Base-by-base conservation (phyloP, 2,113 vertebrate genomes). In the Redunca redunca region DNA sequence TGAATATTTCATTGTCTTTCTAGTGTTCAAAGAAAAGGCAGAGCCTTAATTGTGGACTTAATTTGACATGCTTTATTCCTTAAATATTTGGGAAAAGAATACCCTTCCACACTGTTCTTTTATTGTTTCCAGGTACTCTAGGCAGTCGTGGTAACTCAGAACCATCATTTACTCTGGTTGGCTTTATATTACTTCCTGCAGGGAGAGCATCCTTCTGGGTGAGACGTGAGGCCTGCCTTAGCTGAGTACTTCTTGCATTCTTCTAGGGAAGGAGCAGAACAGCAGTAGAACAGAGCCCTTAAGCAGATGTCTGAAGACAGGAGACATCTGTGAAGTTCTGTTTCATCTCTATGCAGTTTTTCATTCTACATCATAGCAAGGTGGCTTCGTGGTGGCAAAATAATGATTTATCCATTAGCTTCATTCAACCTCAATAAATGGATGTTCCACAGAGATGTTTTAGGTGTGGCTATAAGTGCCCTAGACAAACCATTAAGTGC, bases 1-100 rank as follows among this genome's bases (percentile, higher is more conserved):
- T 90, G 33, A 90, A 88, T 96, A 71, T 95, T 95, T 97, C 40
- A 43, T 92, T 94, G 53, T 80, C 12, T 78, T 88, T 93, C 74
- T 94, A 50, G 11, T 88, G 89, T 30, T 87, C 28, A 91, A 93
- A 80, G 67, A 80, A 80, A 85, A 93, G n/a, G 7, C 71, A 91
- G 17, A 81, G 30, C 36, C 48, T 98, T 93, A 23, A n/a, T 84
- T 92, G 60, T 84, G 57, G 60, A 2, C 43, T 94, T 88, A 50
- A 36, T 55, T 83, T 92, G 78, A 64, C 13, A 28, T 83, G 52
- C 55, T 89, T 86, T 88, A 50, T 74, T 88, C n/a, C 28, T 53
- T 91, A 33, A 71, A 28, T 88, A n/a, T 80, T 81, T 74, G 30
- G 33, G 62, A 53, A 36, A 87, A 52, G 46, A 74, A 80, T 57